Evolutionary conservation across 2,888 invertebrate species (phyloP).

Genomic region (Augochlorella aurata): DNA sequence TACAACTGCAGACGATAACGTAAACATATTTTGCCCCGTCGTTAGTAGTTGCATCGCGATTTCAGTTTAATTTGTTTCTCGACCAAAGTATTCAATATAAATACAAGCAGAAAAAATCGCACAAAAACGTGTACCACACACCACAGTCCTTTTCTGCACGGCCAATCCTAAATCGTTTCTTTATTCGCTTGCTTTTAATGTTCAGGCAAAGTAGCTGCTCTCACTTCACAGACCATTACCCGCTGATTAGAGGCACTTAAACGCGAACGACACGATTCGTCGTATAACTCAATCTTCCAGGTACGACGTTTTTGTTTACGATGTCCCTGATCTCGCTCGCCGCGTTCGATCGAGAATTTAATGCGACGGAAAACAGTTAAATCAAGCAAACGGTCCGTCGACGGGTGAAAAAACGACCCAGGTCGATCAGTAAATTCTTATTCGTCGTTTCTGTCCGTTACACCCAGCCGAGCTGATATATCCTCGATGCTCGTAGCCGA

Average conservation of each 20-base stretch:
- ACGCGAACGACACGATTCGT: background rate
- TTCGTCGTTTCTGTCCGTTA: constrained; percentile 2
- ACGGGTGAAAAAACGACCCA: background rate
- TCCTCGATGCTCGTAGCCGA: background rate
- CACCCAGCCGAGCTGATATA: background rate
- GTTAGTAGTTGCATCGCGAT: too few species aligned
- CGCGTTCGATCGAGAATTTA: background rate
- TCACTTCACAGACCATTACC: background rate
- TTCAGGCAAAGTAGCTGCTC: background rate
- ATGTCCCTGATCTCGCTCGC: background rate
- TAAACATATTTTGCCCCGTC: too few species aligned
- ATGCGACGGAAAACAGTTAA: background rate
- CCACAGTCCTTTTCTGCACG: background rate
- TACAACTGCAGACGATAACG: too few species aligned
- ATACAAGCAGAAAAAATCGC: background rate
- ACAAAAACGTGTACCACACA: background rate
- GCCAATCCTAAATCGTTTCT: background rate
- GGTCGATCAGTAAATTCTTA: background rate
- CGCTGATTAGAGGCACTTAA: background rate
- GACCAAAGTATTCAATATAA: too few species aligned
- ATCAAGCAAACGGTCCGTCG: background rate
- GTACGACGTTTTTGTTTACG: background rate
- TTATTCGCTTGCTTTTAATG: background rate
- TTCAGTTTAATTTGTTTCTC: too few species aligned
- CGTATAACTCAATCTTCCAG: background rate